These are phyloP conservation scores for Pseudanteris insignis DNA, from an alignment of 2,888 invertebrate species.

Conservation along the genomic window DNA sequence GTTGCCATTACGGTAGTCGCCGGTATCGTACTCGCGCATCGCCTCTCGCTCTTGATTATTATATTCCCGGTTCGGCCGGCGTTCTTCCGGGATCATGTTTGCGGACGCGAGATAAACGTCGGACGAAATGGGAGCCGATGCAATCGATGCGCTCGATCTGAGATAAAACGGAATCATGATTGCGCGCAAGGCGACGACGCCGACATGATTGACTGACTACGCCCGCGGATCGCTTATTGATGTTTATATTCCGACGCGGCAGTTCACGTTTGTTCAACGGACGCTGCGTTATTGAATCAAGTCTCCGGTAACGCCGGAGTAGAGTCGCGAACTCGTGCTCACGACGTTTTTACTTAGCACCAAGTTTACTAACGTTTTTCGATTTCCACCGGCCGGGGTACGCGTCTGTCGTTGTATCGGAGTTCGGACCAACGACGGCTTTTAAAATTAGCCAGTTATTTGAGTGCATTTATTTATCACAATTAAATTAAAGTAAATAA, in stretches of 20 bases:
- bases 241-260: conserved; percentile 36
- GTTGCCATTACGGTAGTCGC: conserved; percentile 46
- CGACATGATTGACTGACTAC: conserved; percentile 39
- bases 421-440: too few relatives aligned
- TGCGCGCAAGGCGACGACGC: conserved; percentile 31
- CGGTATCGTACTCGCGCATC: conserved; percentile 27
- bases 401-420: too few relatives aligned
- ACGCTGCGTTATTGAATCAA: too few relatives aligned
- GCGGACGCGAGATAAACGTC: conserved; percentile 39
- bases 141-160: conserved; percentile 31
- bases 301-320: not conserved
- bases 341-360: too few relatives aligned
- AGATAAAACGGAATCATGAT: conserved; percentile 35
- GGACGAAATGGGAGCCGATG: conserved; percentile 35
- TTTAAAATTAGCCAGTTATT: too few relatives aligned
- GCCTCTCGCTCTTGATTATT: conserved; percentile 40
- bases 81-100: conserved; percentile 44
- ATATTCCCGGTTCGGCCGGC: conserved; percentile 34
- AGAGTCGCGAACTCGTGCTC: not conserved
- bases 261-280: conserved; percentile 25
- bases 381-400: too few relatives aligned
- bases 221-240: conserved; percentile 27
- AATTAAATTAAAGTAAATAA: too few relatives aligned
- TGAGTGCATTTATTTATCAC: too few relatives aligned
- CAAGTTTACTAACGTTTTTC: too few relatives aligned